phyloP scores from a whole-genome alignment of 30 jellyfish, hydroid and myxozoan species.

The Aurelia aurita complex sp. Pacific region DNA sequence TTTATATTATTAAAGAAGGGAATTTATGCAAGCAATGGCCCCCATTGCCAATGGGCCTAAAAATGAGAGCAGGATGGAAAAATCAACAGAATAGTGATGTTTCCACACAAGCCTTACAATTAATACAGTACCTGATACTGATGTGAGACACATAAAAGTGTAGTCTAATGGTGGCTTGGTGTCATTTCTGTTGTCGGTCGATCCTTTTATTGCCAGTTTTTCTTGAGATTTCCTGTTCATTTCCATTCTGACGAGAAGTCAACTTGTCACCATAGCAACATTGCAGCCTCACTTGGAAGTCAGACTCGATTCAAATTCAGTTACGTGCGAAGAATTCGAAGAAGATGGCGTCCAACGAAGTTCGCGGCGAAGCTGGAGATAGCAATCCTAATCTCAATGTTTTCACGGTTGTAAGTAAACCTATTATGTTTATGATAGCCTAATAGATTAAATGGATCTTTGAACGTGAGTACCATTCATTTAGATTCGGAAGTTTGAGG shows the following conservation, averaged over 20 bases:
- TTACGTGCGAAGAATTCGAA: constrained; percentile 27
- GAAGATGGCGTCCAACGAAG: constrained; percentile 31
- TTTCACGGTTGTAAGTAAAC: constrained; percentile 6
- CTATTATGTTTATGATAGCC: no score
- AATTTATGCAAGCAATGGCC: no score
- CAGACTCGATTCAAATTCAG: constrained; percentile 3
- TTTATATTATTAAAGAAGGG: no score
- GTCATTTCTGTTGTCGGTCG: constrained; percentile 51
- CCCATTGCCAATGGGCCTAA: no score
- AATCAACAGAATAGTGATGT: no score
- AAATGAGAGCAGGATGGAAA: no score
- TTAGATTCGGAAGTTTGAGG: no score
- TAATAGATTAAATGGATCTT: no score
- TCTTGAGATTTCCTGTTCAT: constrained; percentile 57
- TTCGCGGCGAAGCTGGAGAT: neutral
- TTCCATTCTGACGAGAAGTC: neutral
- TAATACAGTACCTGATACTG: constrained; percentile 59
- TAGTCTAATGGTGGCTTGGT: constrained; percentile 81
- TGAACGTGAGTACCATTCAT: no score
- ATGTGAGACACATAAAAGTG: constrained; percentile 82
- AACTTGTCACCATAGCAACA: no score
- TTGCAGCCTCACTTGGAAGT: constrained; percentile 5
- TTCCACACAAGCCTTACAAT: no score
- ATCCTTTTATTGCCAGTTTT: constrained; percentile 62
- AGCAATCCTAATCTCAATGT: constrained; percentile 20